Conservation (phyloP, 2,113 vertebrate species). For the Ageneiosus marmoratus region DNA sequence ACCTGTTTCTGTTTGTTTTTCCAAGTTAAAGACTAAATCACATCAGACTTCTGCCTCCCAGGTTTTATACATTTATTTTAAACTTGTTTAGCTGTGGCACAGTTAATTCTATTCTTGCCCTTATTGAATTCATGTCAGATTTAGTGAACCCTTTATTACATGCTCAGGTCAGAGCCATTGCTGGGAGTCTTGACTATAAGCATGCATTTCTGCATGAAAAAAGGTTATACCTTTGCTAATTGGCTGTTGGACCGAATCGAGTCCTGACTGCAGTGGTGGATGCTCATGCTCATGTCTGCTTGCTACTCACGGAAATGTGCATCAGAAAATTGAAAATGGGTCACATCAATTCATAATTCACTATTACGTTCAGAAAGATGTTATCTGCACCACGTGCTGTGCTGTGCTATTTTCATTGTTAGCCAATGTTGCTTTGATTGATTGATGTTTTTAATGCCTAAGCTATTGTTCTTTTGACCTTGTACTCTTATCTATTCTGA, state of each 20-base stretch:
- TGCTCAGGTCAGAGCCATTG: conserved; percentile 12
- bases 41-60: background rate
- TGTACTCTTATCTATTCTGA: background rate
- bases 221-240: conserved; percentile 45
- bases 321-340: conserved; percentile 39
- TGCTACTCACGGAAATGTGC: conserved; percentile 27
- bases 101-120: conserved; percentile 12
- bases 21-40: background rate
- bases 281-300: conserved; percentile 16
- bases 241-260: conserved; percentile 42
- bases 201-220: conserved; percentile 17
- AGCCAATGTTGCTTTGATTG: conserved; percentile 22
- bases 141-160: conserved; percentile 25
- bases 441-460: conserved; percentile 13
- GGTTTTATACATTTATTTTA: background rate
- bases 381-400: conserved; percentile 5
- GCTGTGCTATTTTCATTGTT: conserved; percentile 24
- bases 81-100: background rate
- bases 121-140: background rate
- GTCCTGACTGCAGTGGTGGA: conserved; percentile 32
- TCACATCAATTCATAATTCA: conserved; percentile 33
- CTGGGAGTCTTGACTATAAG: conserved; percentile 16
- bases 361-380: background rate
- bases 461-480: background rate
- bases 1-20: background rate